A percentile compares a stretch with the other conserved stretches of the same genome.
These are phyloP conservation scores for Drosophila quadrilineata DNA, from an alignment of 1,140 invertebrate genomes.

Conservation along the genomic window DNA sequence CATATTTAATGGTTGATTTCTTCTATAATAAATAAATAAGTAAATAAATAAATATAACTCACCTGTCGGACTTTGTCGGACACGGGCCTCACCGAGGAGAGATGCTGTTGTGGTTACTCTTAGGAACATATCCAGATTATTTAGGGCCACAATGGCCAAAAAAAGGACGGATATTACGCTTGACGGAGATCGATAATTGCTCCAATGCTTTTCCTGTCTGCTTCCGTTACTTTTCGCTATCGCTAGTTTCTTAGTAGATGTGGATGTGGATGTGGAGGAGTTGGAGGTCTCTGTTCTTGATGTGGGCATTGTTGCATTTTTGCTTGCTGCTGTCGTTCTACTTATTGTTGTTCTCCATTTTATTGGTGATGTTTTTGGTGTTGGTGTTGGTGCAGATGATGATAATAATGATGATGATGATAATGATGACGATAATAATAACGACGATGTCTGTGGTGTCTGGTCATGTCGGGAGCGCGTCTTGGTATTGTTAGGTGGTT, in stretches of 20 bases:
- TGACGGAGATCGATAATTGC: constrained; percentile 29
- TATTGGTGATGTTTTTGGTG: constrained; percentile 1
- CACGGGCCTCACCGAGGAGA: constrained; percentile 42
- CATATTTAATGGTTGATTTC: too few species aligned
- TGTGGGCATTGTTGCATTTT: constrained; percentile 16
- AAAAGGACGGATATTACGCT: constrained; percentile 52
- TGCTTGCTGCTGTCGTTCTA: constrained; percentile 11
- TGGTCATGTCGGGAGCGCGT: constrained; percentile 62
- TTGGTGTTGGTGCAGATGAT: not conserved
- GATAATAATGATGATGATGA: not conserved
- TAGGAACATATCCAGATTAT: constrained; percentile 58
- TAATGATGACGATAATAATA: not conserved
- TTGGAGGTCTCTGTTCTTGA: too few species aligned
- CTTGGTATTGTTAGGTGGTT: constrained; percentile 59
- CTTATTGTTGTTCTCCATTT: not conserved
- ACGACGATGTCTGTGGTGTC: constrained; percentile 12
- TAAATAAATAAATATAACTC: constrained; percentile 6
- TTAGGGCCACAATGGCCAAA: constrained; percentile 53
- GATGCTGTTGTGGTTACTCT: constrained; percentile 40
- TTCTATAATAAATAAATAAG: not conserved
- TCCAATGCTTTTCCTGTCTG: constrained; percentile 21
- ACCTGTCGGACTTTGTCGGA: constrained; percentile 65
- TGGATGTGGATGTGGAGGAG: too few species aligned
- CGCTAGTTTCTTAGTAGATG: too few species aligned
- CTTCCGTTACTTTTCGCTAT: too few species aligned